A percentile compares a stretch with the other conserved stretches of the same genome.
phyloP scores from a whole-genome alignment of 2,888 invertebrate species.

The Gasteruption jaculator region DNA sequence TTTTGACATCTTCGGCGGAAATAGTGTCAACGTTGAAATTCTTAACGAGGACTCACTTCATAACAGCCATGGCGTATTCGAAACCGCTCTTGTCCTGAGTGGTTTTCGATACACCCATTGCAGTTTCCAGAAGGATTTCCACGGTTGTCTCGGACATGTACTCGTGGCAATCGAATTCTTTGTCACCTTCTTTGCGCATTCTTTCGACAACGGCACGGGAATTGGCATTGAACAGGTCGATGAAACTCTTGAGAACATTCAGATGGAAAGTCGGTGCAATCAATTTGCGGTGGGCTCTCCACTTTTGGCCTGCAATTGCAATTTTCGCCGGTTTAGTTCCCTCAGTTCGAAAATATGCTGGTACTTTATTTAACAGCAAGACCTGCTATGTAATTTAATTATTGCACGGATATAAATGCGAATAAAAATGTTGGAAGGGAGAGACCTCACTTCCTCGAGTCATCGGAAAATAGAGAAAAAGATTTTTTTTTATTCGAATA shows the following conservation, averaged over 20 bases:
- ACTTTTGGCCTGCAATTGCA: conserved; percentile 72
- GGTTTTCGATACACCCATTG: conserved; percentile 81
- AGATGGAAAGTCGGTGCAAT: conserved; percentile 86
- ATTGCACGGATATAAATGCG: too few species aligned
- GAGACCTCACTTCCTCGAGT: too few species aligned
- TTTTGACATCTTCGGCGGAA: too few species aligned
- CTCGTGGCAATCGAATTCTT: conserved; percentile 74
- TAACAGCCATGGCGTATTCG: conserved; percentile 83
- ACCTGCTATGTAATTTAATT: too few species aligned
- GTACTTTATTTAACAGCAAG: too few species aligned
- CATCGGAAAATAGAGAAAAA: too few species aligned
- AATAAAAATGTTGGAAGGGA: too few species aligned
- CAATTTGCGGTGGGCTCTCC: conserved; percentile 79
- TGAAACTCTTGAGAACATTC: conserved; percentile 82
- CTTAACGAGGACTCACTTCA: conserved; percentile 64
- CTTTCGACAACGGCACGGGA: conserved; percentile 71
- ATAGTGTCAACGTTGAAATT: not conserved
- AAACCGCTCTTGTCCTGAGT: conserved; percentile 78
- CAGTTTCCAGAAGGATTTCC: conserved; percentile 79
- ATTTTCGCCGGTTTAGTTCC: too few species aligned
- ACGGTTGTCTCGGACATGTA: conserved; percentile 84
- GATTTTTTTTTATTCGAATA: conserved; percentile 6
- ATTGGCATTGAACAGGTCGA: conserved; percentile 80
- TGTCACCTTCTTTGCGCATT: conserved; percentile 62
- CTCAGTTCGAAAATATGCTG: too few species aligned